Evolutionary conservation across 2,888 invertebrate species (phyloP), one percentile per base, ranked within the genome.

Genomic region (Archaeoteleia sp.): DNA sequence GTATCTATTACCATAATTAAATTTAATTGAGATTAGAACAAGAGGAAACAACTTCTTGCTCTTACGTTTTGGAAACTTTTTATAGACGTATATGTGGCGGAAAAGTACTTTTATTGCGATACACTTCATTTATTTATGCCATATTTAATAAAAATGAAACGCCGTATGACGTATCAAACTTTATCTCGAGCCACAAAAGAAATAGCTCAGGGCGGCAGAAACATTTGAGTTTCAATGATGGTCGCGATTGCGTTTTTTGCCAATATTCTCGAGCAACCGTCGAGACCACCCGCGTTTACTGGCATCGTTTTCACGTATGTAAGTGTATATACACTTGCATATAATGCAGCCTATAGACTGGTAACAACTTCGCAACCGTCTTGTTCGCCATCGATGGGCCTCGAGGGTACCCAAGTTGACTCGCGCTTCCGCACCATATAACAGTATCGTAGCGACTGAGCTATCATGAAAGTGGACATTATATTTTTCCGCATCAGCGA

Each of bases 401-500:
- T 34, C 1, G 40, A 48, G 45, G 58, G 48, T 39, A 60, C n/a
- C n/a, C 34, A 8, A 32, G 42, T 1, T 29, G 6, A 30, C 30
- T 55, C 34, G 42, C 51, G 46, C 61, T 61, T 46, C 45, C 57
- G 35, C 48, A 40, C 51, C 32, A 40, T 12, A 23, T 53, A 49
- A 35, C 39, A 37, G 39, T 13, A 34, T 30, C 34, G 15, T 42
- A 39, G 39, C 54, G 45, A 46, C 54, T 46, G 13, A 6, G 45
- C 37, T 51, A 35, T 39, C 42, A 46, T 53, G 51, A 60, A 46
- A 57, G 35, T 49, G 57, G 61, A 66, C 69, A 70, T 66, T 65
- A 66, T 66, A 70, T 70, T 62, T 70, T 66, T 62, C 62, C 58
- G 62, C 62, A 45, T 57, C 27, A 62, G 66, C 15, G 70, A 58